These are phyloP conservation scores for Rhegmatorhina hoffmannsi DNA, from an alignment of 2,113 vertebrate genomes.

Conservation along the genomic window DNA sequence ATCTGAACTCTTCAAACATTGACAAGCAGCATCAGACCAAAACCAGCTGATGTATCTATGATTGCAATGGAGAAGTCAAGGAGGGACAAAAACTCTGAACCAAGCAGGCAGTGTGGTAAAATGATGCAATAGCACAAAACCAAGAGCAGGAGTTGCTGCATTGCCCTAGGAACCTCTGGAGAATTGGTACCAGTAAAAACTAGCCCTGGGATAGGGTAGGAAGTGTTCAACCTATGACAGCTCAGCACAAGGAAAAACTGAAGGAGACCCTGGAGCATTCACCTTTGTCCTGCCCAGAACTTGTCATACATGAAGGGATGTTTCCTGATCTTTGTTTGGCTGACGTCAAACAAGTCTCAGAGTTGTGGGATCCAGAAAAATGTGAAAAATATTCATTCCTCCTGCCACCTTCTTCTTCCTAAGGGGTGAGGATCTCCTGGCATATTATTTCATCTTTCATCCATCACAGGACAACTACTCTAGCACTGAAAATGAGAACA, in stretches of 20 bases:
- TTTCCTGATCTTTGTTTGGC: not conserved
- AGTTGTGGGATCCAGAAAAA: not conserved
- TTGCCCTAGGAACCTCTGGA: not conserved
- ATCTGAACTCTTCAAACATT: not conserved
- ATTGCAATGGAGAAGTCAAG: not conserved
- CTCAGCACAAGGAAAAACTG: not conserved
- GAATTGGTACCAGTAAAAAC: not conserved
- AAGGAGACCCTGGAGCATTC: not conserved
- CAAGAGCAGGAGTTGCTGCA: not conserved
- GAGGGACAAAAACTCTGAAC: not conserved
- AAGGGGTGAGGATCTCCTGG: not conserved
- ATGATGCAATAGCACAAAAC: not conserved
- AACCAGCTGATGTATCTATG: not conserved
- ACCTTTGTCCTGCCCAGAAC: not conserved
- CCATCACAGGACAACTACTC: not conserved
- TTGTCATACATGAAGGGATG: not conserved
- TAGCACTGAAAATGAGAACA: not conserved
- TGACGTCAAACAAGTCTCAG: not conserved
- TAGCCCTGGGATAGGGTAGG: not conserved
- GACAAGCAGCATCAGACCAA: not conserved
- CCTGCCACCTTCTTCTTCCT: not conserved
- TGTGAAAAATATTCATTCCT: not conserved
- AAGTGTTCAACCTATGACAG: not conserved
- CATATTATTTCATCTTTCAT: not conserved
- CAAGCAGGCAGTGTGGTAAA: not conserved